Percentiles rank a stretch among this genome's conserved stretches.
Evolutionary conservation across 2,888 invertebrate species (phyloP).

Genomic region (Dusona sp.): DNA sequence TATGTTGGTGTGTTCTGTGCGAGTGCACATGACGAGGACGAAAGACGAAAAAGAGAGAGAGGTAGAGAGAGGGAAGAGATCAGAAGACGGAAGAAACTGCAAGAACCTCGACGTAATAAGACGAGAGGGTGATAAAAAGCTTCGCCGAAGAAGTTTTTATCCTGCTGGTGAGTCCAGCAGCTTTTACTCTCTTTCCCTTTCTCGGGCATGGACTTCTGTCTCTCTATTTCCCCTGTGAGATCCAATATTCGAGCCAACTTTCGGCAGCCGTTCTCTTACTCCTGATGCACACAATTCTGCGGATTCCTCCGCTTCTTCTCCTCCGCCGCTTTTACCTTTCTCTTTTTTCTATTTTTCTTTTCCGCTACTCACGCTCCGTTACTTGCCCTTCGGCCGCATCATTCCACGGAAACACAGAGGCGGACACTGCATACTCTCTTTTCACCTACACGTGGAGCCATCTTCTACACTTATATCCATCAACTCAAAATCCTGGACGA

Average conservation of each 20-base stretch:
- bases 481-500: slow-evolving; percentile 42
- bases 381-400: slow-evolving; percentile 29
- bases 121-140: slow-evolving; percentile 62
- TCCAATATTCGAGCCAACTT: slow-evolving; percentile 67
- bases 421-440: slow-evolving; percentile 1
- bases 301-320: slow-evolving; percentile 23
- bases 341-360: slow-evolving; percentile 40
- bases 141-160: slow-evolving; percentile 51
- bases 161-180: slow-evolving; percentile 19
- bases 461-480: slow-evolving; percentile 31
- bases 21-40: not conserved
- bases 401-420: not conserved
- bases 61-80: slow-evolving; percentile 11
- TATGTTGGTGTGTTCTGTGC: not conserved
- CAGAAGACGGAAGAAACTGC: slow-evolving; percentile 26
- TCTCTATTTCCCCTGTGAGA: slow-evolving; percentile 50
- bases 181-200: slow-evolving; percentile 27
- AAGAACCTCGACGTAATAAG: slow-evolving; percentile 56
- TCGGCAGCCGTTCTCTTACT: slow-evolving; percentile 36
- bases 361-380: slow-evolving; percentile 37
- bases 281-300: slow-evolving; percentile 43
- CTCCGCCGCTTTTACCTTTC: not conserved
- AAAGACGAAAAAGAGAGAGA: too few relatives aligned
- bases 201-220: slow-evolving; percentile 31
- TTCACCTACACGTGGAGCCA: slow-evolving; percentile 16